phyloP scores from a whole-genome alignment of 2,113 vertebrate genomes.

The Argyrosomus japonicus region DNA sequence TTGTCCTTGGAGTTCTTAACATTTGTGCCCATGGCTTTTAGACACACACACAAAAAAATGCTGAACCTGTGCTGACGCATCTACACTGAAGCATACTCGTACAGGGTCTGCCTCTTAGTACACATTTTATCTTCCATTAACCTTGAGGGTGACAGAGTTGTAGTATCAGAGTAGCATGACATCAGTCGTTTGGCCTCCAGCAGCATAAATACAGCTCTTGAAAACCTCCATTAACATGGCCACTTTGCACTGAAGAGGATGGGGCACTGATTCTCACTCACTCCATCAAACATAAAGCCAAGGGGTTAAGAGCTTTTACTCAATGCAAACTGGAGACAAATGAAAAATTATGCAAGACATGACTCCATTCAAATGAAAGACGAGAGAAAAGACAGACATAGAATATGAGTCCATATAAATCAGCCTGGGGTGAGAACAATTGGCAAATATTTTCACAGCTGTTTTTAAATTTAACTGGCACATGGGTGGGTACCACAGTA shows the following conservation, averaged over 20 bases:
- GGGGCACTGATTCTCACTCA: too few relatives aligned
- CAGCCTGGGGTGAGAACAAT: not conserved
- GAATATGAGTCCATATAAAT: not conserved
- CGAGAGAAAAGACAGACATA: not conserved
- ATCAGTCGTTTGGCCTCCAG: not conserved
- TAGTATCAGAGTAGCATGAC: conserved; percentile 3
- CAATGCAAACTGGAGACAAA: too few relatives aligned
- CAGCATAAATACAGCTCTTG: too few relatives aligned
- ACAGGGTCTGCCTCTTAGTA: not conserved
- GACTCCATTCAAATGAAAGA: conserved; percentile 2
- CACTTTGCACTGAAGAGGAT: too few relatives aligned
- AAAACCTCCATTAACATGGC: too few relatives aligned
- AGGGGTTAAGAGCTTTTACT: too few relatives aligned
- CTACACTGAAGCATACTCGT: not conserved
- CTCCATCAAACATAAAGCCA: too few relatives aligned
- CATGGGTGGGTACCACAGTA: conserved; percentile 7
- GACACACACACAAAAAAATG: not conserved
- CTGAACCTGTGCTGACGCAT: not conserved
- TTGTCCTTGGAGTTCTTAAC: conserved; percentile 32
- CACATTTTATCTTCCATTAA: not conserved
- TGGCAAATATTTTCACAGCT: not conserved
- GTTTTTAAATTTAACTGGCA: not conserved
- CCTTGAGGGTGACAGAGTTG: not conserved
- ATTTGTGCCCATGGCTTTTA: conserved; percentile 3
- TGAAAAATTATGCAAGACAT: too few relatives aligned